Base-by-base conservation (phyloP, 1,140 invertebrate species). In the Drosophila virilis region DNA sequence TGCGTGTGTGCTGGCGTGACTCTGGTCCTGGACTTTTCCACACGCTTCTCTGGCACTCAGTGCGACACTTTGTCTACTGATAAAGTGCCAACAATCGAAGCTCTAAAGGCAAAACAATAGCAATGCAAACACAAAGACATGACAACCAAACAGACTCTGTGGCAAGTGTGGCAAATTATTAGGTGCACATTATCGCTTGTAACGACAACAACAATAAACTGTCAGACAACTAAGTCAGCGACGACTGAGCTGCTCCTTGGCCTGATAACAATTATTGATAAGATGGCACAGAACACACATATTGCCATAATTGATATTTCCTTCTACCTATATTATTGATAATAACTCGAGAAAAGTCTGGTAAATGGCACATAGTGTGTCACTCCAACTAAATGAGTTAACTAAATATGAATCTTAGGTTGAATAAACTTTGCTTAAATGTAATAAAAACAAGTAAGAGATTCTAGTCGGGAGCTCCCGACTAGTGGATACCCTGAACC, bases 11-110 rank as follows among this genome's bases (percentile, higher is more conserved):
- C 38, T 50, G 55, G 48, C 28, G 60, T 62, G 51, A 60, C 62
- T 58, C 57, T 59, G 51, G 48, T 35, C 38, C 40, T 72, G 74
- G 35, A 59, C 35, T 59, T 45, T n/a, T 51, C 33, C 64, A 48
- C 55, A 60, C 46, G 57, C 48, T 32, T 61, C 74, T 74, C 74
- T 85, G 74, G 61, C 74, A 78, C 74, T 78, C 70, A 64, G 68
- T 75, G 82, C 83, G 82, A 81, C 81, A 85, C 82, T 86, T 78
- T 86, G 82, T 86, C 82, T 81, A 59, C 82, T 86, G 82, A 85
- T 86, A 86, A 68, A 82, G 61, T 70, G 76, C 78, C 78, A 75
- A 72, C 69, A 85, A 65, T 74, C 80, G 59, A 54, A 51, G 13
- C 17, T 33, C 57, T 32, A 67, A 67, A 65, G 55, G 52, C 58